These are phyloP conservation scores for Brachyhypopomus gauderio DNA, from an alignment of 2,113 vertebrate species.

Conservation along the genomic window DNA sequence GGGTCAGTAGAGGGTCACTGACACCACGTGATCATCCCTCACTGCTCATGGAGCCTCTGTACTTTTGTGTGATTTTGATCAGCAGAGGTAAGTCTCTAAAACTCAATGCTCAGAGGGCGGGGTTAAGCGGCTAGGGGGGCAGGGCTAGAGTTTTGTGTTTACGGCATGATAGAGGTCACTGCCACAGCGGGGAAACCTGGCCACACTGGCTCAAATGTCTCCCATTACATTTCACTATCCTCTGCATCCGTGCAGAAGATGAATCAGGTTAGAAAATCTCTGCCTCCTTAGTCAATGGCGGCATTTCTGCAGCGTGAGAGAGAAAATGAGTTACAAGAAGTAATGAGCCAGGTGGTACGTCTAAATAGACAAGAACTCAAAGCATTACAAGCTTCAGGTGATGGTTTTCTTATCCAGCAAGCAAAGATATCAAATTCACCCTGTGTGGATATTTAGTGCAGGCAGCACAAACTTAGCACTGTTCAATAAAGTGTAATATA, in stretches of 20 bases:
- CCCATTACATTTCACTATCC: background rate
- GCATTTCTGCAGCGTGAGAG: background rate
- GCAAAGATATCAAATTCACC: slow-evolving; percentile 32
- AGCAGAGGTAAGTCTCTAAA: background rate
- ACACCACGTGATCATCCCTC: no score
- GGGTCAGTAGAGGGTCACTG: slow-evolving; percentile 2
- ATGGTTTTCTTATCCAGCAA: slow-evolving; percentile 13
- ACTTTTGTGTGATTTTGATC: slow-evolving; percentile 21
- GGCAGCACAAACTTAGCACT: slow-evolving; percentile 20
- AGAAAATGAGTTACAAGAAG: background rate
- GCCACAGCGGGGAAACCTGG: background rate
- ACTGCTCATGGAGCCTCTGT: no score
- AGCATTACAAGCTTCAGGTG: background rate
- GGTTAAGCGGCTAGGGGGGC: no score
- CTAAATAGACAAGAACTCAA: slow-evolving; percentile 5
- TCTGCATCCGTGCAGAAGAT: background rate
- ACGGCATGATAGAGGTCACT: slow-evolving; percentile 1
- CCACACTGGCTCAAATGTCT: slow-evolving; percentile 1
- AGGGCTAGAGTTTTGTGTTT: slow-evolving; percentile 24
- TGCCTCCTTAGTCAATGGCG: background rate
- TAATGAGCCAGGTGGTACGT: background rate
- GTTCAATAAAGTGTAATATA: slow-evolving; percentile 42
- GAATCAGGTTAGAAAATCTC: background rate
- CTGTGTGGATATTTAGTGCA: background rate
- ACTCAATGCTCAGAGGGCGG: no score